A percentile compares a stretch with the other conserved stretches of the same genome.
phyloP scores from a whole-genome alignment of 30 jellyfish, hydroid and myxozoan species.

The Pseudorhiza aurosa region DNA sequence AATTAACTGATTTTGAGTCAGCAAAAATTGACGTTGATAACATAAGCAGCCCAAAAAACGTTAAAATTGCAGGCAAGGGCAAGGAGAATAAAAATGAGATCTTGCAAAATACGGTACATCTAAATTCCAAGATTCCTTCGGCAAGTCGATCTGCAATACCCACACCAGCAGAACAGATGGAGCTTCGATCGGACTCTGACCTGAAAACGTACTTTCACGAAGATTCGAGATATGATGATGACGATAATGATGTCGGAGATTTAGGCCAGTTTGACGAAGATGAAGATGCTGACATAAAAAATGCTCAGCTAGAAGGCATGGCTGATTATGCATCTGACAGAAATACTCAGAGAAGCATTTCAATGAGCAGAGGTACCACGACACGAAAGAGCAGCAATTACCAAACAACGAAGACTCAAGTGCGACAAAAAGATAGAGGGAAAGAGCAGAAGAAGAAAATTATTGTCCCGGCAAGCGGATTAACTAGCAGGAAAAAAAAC shows the following conservation, averaged over 20 bases:
- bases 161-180: constrained; percentile 8
- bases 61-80: neutral
- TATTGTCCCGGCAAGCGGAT: neutral
- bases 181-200: neutral
- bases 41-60: neutral
- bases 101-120: neutral
- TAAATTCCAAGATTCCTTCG: constrained; percentile 17
- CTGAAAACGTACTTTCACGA: neutral
- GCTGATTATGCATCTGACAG: neutral
- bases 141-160: constrained; percentile 61
- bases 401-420: neutral
- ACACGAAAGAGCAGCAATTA: neutral
- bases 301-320: neutral
- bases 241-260: constrained; percentile 1
- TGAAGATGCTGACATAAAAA: neutral
- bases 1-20: neutral
- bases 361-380: neutral
- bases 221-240: neutral
- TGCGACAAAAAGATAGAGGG: neutral
- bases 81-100: neutral
- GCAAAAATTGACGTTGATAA: neutral
- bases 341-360: neutral
- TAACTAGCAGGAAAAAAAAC: neutral
- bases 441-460: neutral
- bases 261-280: neutral